Base-by-base conservation (phyloP, 2,797 vertebrate species). In the Phalloptychus januarius region DNA sequence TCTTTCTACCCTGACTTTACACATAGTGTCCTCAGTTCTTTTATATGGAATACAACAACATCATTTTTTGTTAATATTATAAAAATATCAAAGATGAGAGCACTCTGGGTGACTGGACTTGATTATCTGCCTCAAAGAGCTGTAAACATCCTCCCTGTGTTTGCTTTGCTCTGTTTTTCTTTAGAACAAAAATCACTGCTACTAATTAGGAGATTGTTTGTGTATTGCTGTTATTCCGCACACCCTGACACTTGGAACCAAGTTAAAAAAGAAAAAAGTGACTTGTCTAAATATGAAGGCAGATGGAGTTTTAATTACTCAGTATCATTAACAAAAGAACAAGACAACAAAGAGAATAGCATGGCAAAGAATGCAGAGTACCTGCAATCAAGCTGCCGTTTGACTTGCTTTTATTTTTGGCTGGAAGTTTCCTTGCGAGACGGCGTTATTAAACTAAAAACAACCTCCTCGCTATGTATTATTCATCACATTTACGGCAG, bases 401-500 rank as follows among this genome's bases (percentile, higher is more conserved):
- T 46, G 52, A 45, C 25, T 63, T 63, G 7, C 28, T 33, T 73
- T 80, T 79, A 52, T 13, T 73, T 20, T 54, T 31, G 45, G 38
- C 23, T 33, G 16, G 65, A 54, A 20, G 42, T 40, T 46, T 36
- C 20, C 42, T 10, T 0, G 11, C 56, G 74, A 33, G 73, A 71
- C 33, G 31, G 28, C 72, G 7, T 75, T 61, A 42, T 61, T 33
- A 77, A 40, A 73, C 0, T 3, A 23, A 61, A 70, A 82, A 31
- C 12, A 50, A 71, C 25, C 28, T 36, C 15, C 48, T 71, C 61
- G 28, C 28, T 33, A 10, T 36, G 15, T 1, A 58, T 83, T 74
- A 56, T 70, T 31, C n/a, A 77, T 77, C 40, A 46, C n/a, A 73
- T 71, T 77, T 71, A 65, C 16, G 0, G 65, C 45, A 74, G 25